A percentile compares a stretch with the other conserved stretches of the same genome.
Conservation (phyloP, 2,113 vertebrate species). For the human (Homo sapiens) region GRCh38 chr11:10538001-10538500, state of each 20-base stretch:
- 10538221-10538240: not conserved
- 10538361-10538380: not conserved
- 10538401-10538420: not conserved
- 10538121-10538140: not conserved
- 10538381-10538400: not conserved
- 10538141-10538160: conserved; percentile 32
- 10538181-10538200: not conserved
- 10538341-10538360: conserved; percentile 33
- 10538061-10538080: not conserved
- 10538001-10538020: not conserved
- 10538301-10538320: not conserved
- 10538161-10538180: not conserved
- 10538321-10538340: conserved; percentile 37
- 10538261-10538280: not conserved
- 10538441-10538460: conserved; percentile 5
- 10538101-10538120: not conserved
- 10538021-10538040: not conserved
- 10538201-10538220: not conserved
- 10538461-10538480: not conserved
- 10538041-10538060: conserved; percentile 11
- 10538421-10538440: not conserved
- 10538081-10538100: conserved; percentile 9
- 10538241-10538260: not conserved
- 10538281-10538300: not conserved
- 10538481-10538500: not conserved